Conservation (phyloP, 2,888 invertebrate species). For the Hylaea fasciaria region DNA sequence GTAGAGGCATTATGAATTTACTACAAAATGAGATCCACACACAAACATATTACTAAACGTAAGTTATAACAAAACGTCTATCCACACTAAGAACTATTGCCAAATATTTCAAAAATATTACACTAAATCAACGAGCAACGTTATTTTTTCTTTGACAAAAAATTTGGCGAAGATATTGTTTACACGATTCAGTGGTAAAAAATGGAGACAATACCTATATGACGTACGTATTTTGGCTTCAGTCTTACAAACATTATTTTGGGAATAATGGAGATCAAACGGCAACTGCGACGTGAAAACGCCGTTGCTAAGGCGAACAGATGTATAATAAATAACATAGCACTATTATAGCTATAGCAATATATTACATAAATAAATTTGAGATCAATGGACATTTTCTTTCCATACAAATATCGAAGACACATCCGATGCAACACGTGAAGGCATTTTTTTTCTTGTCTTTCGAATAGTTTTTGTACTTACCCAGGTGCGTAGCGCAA, state of each 20-base stretch:
- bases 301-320: slow-evolving; percentile 34
- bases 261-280: slow-evolving; percentile 74
- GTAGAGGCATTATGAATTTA: slow-evolving; percentile 57
- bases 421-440: slow-evolving; percentile 39
- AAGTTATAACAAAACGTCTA: slow-evolving; percentile 27
- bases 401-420: slow-evolving; percentile 52
- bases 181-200: slow-evolving; percentile 19
- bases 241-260: slow-evolving; percentile 68
- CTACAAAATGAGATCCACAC: slow-evolving; percentile 77
- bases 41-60: slow-evolving; percentile 47
- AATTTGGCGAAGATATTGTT: slow-evolving; percentile 26
- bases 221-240: slow-evolving; percentile 48
- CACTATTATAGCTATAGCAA: slow-evolving; percentile 63
- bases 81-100: slow-evolving; percentile 28
- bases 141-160: slow-evolving; percentile 30
- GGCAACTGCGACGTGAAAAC: slow-evolving; percentile 49
- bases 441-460: slow-evolving; percentile 34
- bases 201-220: slow-evolving; percentile 23
- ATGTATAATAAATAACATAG: slow-evolving; percentile 69
- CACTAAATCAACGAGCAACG: slow-evolving; percentile 19
- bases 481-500: slow-evolving; percentile 71
- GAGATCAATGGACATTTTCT: slow-evolving; percentile 77
- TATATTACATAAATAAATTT: slow-evolving; percentile 79
- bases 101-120: slow-evolving; percentile 31
- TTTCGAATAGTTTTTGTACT: slow-evolving; percentile 51